A percentile compares a stretch with the other conserved stretches of the same genome.
Conservation (phyloP, 2,888 invertebrate species). For the Sycophila texana region DNA sequence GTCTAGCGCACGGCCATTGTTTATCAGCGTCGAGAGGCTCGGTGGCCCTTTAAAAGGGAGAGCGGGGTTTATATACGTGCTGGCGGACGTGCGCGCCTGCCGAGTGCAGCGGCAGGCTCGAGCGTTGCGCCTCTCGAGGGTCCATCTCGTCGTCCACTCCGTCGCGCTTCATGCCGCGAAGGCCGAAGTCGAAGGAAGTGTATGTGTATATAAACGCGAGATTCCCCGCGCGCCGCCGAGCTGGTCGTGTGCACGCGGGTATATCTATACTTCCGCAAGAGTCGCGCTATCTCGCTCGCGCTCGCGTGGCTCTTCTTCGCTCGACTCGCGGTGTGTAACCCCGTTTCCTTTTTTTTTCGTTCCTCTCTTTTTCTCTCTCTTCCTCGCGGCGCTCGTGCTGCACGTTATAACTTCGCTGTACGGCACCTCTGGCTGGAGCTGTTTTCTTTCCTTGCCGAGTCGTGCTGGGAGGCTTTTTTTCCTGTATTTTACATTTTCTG, state of each 20-base stretch:
- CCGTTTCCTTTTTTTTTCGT: not conserved
- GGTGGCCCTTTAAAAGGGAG: too few species aligned
- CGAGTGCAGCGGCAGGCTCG: too few species aligned
- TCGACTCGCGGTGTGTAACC: not conserved
- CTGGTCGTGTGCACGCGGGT: not conserved
- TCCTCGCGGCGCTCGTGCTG: not conserved
- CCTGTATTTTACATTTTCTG: too few species aligned
- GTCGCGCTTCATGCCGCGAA: not conserved
- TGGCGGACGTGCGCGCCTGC: too few species aligned
- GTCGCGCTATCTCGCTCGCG: not conserved
- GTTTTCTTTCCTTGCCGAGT: too few species aligned
- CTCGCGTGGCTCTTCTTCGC: not conserved
- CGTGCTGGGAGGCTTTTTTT: too few species aligned
- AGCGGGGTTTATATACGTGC: too few species aligned
- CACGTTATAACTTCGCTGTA: constrained; percentile 9
- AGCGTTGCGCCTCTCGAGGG: too few species aligned
- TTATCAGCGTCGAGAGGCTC: constrained; percentile 1
- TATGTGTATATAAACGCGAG: not conserved
- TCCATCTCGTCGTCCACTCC: too few species aligned
- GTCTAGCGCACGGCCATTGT: too few species aligned
- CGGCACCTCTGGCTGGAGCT: too few species aligned
- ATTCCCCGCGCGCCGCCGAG: too few species aligned
- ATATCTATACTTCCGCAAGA: not conserved
- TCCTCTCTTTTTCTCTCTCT: not conserved
- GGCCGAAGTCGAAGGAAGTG: not conserved